phyloP scores from a whole-genome alignment of 2,888 invertebrate species.

The Metallyticus violacea region DNA sequence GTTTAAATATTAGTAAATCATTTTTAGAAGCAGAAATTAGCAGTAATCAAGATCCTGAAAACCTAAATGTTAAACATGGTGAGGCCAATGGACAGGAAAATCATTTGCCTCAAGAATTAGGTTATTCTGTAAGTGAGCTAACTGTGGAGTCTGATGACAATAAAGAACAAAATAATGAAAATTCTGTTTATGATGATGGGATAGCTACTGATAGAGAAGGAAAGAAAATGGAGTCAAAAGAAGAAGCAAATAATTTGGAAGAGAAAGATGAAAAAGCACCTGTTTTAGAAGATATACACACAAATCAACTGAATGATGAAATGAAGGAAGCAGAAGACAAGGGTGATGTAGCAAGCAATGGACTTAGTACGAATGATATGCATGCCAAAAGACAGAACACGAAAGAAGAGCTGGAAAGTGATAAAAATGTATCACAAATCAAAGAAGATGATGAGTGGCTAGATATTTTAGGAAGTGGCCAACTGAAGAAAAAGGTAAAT shows the following conservation, averaged over 20 bases:
- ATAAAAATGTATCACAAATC: not conserved
- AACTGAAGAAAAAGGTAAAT: conserved; percentile 57
- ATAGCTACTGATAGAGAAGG: not conserved
- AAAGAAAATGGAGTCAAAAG: not conserved
- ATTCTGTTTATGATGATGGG: not conserved
- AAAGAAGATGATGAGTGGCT: conserved; percentile 58
- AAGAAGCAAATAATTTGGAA: not conserved
- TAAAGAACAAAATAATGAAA: not conserved
- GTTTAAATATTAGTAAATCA: not conserved
- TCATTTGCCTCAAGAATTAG: not conserved
- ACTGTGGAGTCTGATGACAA: not conserved
- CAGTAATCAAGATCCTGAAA: not conserved
- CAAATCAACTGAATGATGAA: not conserved
- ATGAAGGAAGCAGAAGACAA: not conserved
- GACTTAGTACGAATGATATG: not conserved
- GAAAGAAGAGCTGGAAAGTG: not conserved
- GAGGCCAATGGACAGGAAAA: not conserved
- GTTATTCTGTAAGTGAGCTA: not conserved
- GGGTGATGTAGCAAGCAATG: not conserved
- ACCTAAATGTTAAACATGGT: not conserved
- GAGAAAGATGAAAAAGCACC: not conserved
- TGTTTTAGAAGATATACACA: not conserved
- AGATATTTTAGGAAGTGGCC: conserved; percentile 77
- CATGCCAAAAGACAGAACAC: not conserved
- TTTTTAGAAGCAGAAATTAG: not conserved